A percentile compares a stretch with the other conserved stretches of the same genome.
Conservation (phyloP, 2,113 vertebrate species). For the Urocitellus parryii region DNA sequence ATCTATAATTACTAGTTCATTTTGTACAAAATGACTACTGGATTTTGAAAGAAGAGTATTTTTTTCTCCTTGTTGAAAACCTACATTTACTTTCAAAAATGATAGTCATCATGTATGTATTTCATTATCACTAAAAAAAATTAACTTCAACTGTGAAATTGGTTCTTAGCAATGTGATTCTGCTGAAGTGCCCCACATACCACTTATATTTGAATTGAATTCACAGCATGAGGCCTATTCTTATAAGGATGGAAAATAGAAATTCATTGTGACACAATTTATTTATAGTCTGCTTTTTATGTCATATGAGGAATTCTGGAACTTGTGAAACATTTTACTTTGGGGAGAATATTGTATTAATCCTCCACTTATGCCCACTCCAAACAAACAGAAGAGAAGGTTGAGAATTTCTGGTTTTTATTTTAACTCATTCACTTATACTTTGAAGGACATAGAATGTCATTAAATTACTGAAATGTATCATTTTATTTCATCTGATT, state of each 20-base stretch:
- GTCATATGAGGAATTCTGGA: background rate
- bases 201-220: slow-evolving; percentile 45
- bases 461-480: background rate
- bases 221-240: background rate
- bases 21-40: background rate
- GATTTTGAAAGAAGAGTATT: background rate
- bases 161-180: background rate
- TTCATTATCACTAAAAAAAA: background rate
- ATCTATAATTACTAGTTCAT: background rate
- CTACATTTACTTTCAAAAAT: slow-evolving; percentile 15
- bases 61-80: slow-evolving; percentile 5
- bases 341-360: background rate
- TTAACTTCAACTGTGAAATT: slow-evolving; percentile 57
- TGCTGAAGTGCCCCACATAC: background rate
- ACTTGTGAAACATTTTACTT: background rate
- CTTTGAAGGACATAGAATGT: background rate
- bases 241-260: background rate
- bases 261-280: background rate
- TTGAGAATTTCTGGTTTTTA: background rate
- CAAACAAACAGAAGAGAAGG: background rate
- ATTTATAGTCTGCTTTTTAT: background rate
- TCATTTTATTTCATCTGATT: background rate
- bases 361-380: background rate
- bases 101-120: background rate
- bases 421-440: background rate